Conservation (phyloP, 2,888 invertebrate species). For the Invenusta paracnida region DNA sequence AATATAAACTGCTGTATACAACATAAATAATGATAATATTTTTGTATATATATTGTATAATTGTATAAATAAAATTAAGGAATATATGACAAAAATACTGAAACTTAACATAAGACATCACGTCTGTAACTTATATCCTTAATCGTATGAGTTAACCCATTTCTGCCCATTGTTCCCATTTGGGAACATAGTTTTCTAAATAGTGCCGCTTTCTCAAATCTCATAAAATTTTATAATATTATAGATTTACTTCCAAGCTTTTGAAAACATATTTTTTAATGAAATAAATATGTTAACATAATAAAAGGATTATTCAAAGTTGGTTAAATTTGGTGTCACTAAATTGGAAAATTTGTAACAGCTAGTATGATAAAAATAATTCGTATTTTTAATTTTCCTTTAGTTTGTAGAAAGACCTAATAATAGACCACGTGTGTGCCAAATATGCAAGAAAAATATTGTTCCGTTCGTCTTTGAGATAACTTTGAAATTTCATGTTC, state of each 20-base stretch:
- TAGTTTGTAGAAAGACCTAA: constrained; percentile 29
- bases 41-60: too few species aligned
- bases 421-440: constrained; percentile 29
- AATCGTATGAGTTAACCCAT: too few species aligned
- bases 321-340: constrained; percentile 26
- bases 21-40: too few species aligned
- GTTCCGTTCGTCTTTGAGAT: constrained; percentile 17
- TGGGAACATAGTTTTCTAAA: not conserved
- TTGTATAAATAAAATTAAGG: too few species aligned
- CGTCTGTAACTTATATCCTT: too few species aligned
- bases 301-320: constrained; percentile 29
- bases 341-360: constrained; percentile 22
- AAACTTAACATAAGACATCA: too few species aligned
- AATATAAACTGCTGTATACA: too few species aligned
- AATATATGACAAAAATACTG: too few species aligned
- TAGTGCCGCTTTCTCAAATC: constrained; percentile 2
- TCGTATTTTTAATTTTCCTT: constrained; percentile 29
- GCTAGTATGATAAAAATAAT: constrained; percentile 26
- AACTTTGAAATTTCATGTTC: not conserved
- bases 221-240: constrained; percentile 9
- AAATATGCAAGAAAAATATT: constrained; percentile 29
- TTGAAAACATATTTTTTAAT: constrained; percentile 26
- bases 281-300: constrained; percentile 25
- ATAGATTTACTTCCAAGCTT: constrained; percentile 29
- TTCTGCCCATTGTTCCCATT: not conserved